Percentiles rank a stretch among this genome's conserved stretches.
phyloP scores from a whole-genome alignment of 92 coral and sea anemone genomes.

The Pocillopora meandrina region DNA sequence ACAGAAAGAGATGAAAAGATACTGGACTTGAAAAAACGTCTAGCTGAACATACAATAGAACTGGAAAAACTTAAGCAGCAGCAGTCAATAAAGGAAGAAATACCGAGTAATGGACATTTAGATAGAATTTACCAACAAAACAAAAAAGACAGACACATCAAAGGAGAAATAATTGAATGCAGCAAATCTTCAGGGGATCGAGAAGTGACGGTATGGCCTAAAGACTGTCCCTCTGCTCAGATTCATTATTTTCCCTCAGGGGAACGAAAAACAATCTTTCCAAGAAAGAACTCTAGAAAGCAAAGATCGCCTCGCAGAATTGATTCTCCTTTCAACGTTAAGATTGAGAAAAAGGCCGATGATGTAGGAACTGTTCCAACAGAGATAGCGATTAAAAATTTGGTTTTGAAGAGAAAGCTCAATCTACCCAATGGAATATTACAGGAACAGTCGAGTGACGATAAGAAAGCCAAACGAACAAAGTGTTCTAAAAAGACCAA shows the following conservation, averaged over 20 bases:
- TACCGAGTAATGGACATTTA: background rate
- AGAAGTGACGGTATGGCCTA: background rate
- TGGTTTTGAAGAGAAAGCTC: background rate
- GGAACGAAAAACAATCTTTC: conserved; percentile 22
- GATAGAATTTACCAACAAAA: background rate
- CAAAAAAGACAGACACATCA: background rate
- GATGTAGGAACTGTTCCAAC: background rate
- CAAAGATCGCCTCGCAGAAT: conserved; percentile 31
- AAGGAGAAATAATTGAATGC: conserved; percentile 1
- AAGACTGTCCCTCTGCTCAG: conserved; percentile 29
- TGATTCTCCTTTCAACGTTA: background rate
- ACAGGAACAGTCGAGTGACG: background rate
- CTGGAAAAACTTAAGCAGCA: conserved; percentile 7
- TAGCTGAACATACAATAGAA: conserved; percentile 32
- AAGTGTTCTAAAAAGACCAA: conserved; percentile 1
- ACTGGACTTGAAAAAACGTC: conserved; percentile 18
- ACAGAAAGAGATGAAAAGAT: conserved; percentile 28
- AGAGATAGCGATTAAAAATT: background rate
- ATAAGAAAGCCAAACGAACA: background rate
- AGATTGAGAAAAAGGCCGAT: background rate
- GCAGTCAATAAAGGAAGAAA: background rate
- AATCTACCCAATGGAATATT: conserved; percentile 1
- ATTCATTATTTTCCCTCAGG: conserved; percentile 47
- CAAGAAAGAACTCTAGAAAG: conserved; percentile 14
- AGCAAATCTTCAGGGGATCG: conserved; percentile 1